Conservation (phyloP, 2,888 invertebrate species). For the Xanthorhoe spadicearia region DNA sequence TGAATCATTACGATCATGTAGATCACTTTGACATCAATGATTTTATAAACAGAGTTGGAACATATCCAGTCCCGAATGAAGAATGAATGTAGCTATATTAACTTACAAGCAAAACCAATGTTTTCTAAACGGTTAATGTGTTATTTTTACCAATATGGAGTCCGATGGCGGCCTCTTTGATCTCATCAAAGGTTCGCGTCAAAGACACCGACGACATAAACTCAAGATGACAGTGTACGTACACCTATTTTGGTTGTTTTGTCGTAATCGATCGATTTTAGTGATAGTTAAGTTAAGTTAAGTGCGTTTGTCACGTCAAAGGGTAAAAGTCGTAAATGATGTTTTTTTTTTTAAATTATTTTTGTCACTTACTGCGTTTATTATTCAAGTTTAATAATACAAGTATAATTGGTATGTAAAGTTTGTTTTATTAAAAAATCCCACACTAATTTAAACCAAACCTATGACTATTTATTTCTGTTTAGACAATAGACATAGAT, state of each 20-base stretch:
- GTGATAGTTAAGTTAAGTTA: conserved; percentile 45
- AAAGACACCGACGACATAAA: conserved; percentile 52
- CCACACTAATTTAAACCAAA: no score
- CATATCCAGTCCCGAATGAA: no score
- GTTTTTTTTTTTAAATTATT: background rate
- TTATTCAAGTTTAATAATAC: no score
- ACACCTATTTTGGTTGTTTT: conserved; percentile 51
- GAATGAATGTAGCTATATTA: conserved; percentile 6
- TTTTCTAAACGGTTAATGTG: conserved; percentile 54
- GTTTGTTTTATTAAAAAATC: no score
- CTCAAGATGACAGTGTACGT: conserved; percentile 57
- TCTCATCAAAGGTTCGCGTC: conserved; percentile 57
- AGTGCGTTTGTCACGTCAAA: conserved; percentile 22
- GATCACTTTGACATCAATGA: no score
- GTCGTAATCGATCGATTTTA: conserved; percentile 53
- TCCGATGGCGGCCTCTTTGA: conserved; percentile 73
- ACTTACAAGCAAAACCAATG: conserved; percentile 28
- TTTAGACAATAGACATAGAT: no score
- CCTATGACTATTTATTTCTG: no score
- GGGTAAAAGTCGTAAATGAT: conserved; percentile 15
- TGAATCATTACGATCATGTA: no score
- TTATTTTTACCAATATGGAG: conserved; percentile 80
- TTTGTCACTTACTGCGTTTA: background rate
- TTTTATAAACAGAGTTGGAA: no score
- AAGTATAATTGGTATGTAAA: no score